Evolutionary conservation across 2,888 invertebrate species (phyloP).

Genomic region (Amphipoea lucens): DNA sequence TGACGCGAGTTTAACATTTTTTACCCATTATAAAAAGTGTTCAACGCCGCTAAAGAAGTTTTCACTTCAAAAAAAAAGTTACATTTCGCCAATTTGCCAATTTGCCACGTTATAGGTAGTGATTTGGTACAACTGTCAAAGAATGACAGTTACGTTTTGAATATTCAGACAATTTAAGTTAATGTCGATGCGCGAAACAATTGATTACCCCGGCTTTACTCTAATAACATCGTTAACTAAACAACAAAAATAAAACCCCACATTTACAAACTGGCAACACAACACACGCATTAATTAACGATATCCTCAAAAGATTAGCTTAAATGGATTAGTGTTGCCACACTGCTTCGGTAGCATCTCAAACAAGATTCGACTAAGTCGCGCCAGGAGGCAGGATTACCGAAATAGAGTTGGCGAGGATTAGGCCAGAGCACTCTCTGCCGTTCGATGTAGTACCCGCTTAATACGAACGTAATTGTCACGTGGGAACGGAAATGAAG

Average conservation of each 20-base stretch:
- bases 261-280: slow-evolving; percentile 52
- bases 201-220: not conserved
- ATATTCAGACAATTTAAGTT: not conserved
- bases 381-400: slow-evolving; percentile 78
- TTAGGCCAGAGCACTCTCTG: slow-evolving; percentile 72
- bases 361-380: slow-evolving; percentile 77
- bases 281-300: slow-evolving; percentile 75
- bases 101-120: not conserved
- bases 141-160: not conserved
- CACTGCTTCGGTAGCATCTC: slow-evolving; percentile 74
- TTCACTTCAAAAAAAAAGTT: too few relatives aligned
- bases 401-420: slow-evolving; percentile 78
- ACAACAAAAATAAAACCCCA: slow-evolving; percentile 17
- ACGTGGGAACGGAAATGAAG: slow-evolving; percentile 22
- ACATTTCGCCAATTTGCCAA: not conserved
- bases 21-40: too few relatives aligned
- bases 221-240: not conserved
- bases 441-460: slow-evolving; percentile 44
- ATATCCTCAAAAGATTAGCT: slow-evolving; percentile 78
- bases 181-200: not conserved
- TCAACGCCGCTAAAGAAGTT: too few relatives aligned
- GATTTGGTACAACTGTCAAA: not conserved
- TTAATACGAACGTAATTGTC: slow-evolving; percentile 49
- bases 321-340: slow-evolving; percentile 75
- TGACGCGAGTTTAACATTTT: too few relatives aligned